A percentile compares a stretch with the other conserved stretches of the same genome.
Conservation (phyloP, 2,888 invertebrate species). For the Pardosa pseudoannulata region DNA sequence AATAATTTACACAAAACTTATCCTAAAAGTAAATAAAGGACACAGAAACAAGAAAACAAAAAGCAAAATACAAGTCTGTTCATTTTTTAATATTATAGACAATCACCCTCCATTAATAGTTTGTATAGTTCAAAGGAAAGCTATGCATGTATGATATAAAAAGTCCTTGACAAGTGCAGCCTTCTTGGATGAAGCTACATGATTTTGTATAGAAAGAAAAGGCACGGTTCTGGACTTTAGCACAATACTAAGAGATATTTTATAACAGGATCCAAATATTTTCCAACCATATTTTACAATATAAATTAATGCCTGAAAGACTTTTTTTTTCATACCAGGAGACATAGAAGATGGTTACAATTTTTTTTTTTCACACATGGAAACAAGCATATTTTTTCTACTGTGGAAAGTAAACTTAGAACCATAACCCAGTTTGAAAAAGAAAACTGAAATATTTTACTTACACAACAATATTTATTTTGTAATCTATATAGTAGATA, state of each 20-base stretch:
- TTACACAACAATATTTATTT: no score
- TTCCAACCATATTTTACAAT: neutral
- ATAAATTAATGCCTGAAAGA: neutral
- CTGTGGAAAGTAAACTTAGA: no score
- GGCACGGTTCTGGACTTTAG: slow-evolving; percentile 70
- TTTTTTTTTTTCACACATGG: no score
- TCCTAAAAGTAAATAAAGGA: neutral
- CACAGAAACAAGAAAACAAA: slow-evolving; percentile 16
- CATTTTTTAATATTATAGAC: slow-evolving; percentile 58
- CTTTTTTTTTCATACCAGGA: slow-evolving; percentile 48
- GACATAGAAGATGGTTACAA: slow-evolving; percentile 1
- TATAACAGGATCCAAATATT: slow-evolving; percentile 40
- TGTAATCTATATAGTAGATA: no score
- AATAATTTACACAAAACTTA: no score
- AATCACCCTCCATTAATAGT: slow-evolving; percentile 56
- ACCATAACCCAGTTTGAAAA: no score
- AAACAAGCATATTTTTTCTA: no score
- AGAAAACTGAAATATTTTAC: no score
- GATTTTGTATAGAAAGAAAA: slow-evolving; percentile 68
- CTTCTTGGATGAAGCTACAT: slow-evolving; percentile 34
- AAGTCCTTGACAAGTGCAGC: slow-evolving; percentile 49
- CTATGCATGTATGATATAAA: slow-evolving; percentile 53
- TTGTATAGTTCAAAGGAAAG: slow-evolving; percentile 62
- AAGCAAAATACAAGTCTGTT: slow-evolving; percentile 49
- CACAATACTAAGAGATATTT: slow-evolving; percentile 64